These are phyloP conservation scores for Pempheris klunzingeri DNA, from an alignment of 2,797 vertebrate species.

Conservation along the genomic window DNA sequence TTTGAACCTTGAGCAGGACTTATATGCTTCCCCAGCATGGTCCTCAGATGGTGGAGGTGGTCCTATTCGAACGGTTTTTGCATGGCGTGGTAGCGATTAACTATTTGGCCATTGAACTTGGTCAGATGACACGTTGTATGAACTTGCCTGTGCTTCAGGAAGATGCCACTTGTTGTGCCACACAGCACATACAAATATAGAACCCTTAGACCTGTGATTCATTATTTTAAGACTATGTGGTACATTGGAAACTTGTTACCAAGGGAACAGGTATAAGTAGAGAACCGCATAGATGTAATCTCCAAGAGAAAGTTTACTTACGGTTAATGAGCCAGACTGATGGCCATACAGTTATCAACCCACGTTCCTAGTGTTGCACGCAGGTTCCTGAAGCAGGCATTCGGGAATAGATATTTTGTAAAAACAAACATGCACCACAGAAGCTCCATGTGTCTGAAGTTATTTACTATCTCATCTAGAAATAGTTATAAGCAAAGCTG, in stretches of 20 bases:
- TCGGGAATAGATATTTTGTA: slow-evolving; percentile 15
- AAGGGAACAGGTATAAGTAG: slow-evolving; percentile 5
- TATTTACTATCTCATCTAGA: slow-evolving; percentile 36
- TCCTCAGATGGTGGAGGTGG: too few species aligned
- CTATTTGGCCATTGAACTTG: background rate
- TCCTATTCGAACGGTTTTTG: too few species aligned
- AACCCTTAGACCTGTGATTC: background rate
- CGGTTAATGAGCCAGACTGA: background rate
- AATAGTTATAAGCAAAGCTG: slow-evolving; percentile 41
- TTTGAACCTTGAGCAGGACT: too few species aligned
- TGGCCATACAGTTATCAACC: background rate
- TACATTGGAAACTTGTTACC: background rate
- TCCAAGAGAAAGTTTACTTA: background rate
- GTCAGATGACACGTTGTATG: background rate
- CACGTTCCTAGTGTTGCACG: background rate
- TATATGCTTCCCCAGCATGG: background rate
- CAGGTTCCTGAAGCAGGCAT: background rate
- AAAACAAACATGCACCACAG: slow-evolving; percentile 27
- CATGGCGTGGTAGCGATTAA: background rate
- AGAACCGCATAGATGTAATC: background rate
- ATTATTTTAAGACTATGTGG: background rate
- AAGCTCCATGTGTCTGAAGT: slow-evolving; percentile 8
- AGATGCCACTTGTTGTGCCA: background rate
- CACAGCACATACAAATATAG: background rate
- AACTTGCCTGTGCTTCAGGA: background rate